Evolutionary conservation across 2,888 invertebrate genomes (phyloP), one percentile per base, ranked within the genome.

Genomic region (Microctonus aethiopoides): DNA sequence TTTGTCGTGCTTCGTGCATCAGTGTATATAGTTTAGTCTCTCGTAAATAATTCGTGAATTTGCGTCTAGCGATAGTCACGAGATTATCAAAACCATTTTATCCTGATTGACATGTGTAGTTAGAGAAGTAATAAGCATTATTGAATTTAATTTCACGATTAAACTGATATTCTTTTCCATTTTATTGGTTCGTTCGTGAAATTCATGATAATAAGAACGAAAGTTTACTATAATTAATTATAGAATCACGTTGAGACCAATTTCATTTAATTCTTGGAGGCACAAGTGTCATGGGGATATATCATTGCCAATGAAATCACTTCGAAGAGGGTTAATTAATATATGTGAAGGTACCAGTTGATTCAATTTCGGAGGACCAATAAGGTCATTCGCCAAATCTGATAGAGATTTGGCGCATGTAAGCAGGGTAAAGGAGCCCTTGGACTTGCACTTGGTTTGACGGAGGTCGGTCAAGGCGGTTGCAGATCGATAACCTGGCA

Each of bases 391-490:
- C 11, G 51, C 52, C 29, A 62, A 54, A 41, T 41, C 54, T 67
- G 61, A 70, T 60, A 69, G 51, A 70, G 57, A 74, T 74, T 74
- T 68, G 71, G 72, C 41, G 34, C 34, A 46, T 16, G 46, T 3
- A 46, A 52, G 67, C 72, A 75, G 72, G 75, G 75, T 73, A 76
- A 73, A 73, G 74, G 76, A 78, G 80, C 80, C 81, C 85, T 85
- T 86, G 86, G 85, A 85, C 85, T 86, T 85, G 86, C 82, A 76
- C 74, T 76, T 78, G 71, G 80, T 74, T 71, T 73, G 72, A 76
- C 77, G 79, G 83, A 83, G 84, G 85, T 85, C 85, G 85, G 85
- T 86, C 85, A 86, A 85, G 85, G 85, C 85, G 83, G 76, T 79
- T 77, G 76, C 80, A 82, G 85, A 85, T 85, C 86, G 85, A 85